Evolutionary conservation across 2,797 vertebrate genomes (phyloP), one percentile per base, ranked within the genome.

Genomic region (Coregonus sp.): DNA sequence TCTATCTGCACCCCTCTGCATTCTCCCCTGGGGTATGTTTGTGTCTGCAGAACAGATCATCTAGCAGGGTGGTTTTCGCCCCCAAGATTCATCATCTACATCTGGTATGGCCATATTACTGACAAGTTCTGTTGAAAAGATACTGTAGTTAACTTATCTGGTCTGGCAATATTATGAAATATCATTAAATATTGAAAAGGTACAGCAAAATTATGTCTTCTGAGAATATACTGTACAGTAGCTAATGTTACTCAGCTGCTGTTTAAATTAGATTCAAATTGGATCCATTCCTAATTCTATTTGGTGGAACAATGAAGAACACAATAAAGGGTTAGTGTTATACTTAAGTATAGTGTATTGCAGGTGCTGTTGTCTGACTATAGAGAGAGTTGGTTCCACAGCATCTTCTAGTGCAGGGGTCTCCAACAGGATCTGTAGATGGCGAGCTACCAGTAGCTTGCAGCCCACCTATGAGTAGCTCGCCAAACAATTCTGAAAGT

Each of bases 1-100:
- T 88, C 77, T 86, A 54, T 81, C 84, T 15, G 1, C 70, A 72
- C 65, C 56, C 25, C 86, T 65, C 71, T 35, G 79, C 33, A 78
- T 80, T 77, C 77, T 54, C 82, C 87, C 82, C 82, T 74, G 84
- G 75, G 83, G 77, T 83, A 89, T 80, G 56, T 76, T 69, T 80
- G 83, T 86, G 82, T 86, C 90, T 92, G 92, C 65, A 76, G 86
- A 92, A 93, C 40, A 75, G 3, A 93, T 93, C 86, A 92, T 70
- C 84, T 33, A 78, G 78, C 85, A 69, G 86, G 90, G 90, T 88
- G 91, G 89, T 87, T 91, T 78, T 73, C 78, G 88, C 85, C 84
- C 70, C 85, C 84, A 80, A 92, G 92, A 92, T 92, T 91, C 90
- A 92, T 87, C 88, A 90, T 85, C 85, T 82, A 84, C 91, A 91